These are phyloP conservation scores for Epicampocera succincta DNA, from an alignment of 2,888 invertebrate species.

Conservation along the genomic window DNA sequence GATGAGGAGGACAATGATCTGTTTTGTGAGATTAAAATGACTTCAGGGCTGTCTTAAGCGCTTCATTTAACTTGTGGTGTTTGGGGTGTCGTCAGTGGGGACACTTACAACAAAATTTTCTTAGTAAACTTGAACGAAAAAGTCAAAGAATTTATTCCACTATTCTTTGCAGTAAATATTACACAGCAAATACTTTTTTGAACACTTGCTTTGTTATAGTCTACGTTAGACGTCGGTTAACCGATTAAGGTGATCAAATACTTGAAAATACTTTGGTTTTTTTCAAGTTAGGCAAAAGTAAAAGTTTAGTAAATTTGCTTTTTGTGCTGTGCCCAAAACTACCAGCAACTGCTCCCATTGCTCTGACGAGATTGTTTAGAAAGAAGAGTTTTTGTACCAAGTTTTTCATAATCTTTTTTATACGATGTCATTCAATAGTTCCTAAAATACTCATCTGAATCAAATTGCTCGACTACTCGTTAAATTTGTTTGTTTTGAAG, in stretches of 20 bases:
- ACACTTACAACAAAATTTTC: conserved; percentile 50
- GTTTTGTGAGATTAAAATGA: conserved; percentile 59
- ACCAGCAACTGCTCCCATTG: no score
- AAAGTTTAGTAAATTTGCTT: no score
- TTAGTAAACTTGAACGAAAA: conserved; percentile 48
- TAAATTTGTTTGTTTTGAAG: no score
- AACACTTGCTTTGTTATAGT: background rate
- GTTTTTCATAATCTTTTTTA: no score
- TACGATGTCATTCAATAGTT: no score
- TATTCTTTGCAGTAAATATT: conserved; percentile 28
- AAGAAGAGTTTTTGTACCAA: no score
- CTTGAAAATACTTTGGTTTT: no score
- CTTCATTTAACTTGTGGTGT: conserved; percentile 62
- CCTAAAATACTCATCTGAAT: no score
- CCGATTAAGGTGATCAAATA: background rate
- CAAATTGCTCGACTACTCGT: no score
- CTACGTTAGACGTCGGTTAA: background rate
- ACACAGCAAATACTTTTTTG: conserved; percentile 2
- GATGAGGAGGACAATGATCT: conserved; percentile 57
- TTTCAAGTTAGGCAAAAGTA: no score
- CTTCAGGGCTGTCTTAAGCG: conserved; percentile 59
- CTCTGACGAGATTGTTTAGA: no score
- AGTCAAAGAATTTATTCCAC: conserved; percentile 31
- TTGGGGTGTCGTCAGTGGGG: conserved; percentile 63
- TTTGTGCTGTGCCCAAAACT: no score